Percentiles rank a stretch among this genome's conserved stretches.
phyloP scores from a whole-genome alignment of 2,888 invertebrate species.

The Torymus texanus region DNA sequence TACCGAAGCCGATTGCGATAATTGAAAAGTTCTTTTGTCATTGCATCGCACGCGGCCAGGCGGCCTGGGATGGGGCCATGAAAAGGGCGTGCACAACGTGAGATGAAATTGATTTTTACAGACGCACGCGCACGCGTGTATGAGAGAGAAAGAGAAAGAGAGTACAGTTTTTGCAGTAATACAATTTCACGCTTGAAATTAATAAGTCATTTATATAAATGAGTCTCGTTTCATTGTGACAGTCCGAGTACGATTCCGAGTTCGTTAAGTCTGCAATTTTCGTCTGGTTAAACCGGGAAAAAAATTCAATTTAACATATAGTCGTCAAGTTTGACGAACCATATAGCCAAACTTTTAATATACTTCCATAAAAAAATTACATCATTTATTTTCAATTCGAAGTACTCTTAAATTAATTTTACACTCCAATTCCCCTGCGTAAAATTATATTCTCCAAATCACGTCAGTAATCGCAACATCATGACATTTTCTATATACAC shows the following conservation, averaged over 20 bases:
- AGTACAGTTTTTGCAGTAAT: constrained; percentile 1
- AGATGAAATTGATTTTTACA: constrained; percentile 12
- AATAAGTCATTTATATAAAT: constrained; percentile 20
- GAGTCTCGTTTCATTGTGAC: not conserved
- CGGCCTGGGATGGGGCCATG: not conserved
- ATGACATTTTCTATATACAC: not conserved
- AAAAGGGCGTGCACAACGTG: too few relatives aligned
- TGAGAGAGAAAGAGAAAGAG: too few relatives aligned
- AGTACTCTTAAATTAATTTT: not conserved
- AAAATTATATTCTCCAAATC: too few relatives aligned
- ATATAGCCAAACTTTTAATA: too few relatives aligned
- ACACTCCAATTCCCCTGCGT: too few relatives aligned
- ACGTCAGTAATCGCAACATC: not conserved
- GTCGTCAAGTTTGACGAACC: too few relatives aligned
- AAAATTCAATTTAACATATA: too few relatives aligned
- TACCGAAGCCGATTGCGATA: constrained; percentile 11
- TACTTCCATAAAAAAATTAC: too few relatives aligned
- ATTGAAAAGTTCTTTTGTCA: constrained; percentile 27
- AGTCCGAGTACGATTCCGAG: too few relatives aligned
- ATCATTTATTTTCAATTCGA: too few relatives aligned
- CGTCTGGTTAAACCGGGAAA: too few relatives aligned
- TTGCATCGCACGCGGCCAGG: not conserved
- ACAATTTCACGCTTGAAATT: constrained; percentile 33
- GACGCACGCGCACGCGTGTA: not conserved
- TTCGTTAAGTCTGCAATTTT: too few relatives aligned